Percentiles rank a stretch among this genome's conserved stretches.
These are phyloP conservation scores for Amphipoea lucens DNA, from an alignment of 2,888 invertebrate species.

Conservation along the genomic window DNA sequence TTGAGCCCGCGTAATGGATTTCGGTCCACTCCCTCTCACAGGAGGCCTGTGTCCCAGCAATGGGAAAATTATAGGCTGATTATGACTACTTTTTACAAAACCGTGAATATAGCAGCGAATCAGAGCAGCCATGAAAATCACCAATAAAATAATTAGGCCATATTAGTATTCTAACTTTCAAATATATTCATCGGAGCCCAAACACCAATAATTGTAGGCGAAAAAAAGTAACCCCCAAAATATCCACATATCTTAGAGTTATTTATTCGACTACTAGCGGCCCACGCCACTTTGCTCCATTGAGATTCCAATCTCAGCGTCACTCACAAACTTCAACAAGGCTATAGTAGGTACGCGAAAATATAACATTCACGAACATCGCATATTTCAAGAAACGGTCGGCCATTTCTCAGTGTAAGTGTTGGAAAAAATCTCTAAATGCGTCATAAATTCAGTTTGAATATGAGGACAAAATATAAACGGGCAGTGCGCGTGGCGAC, in stretches of 20 bases:
- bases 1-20: background rate
- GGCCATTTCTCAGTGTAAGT: conserved; percentile 54
- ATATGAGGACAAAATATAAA: conserved; percentile 64
- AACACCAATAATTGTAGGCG: conserved; percentile 40
- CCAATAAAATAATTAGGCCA: conserved; percentile 14
- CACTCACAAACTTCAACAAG: conserved; percentile 58
- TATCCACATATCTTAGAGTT: conserved; percentile 25
- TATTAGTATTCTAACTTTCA: conserved; percentile 44
- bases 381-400: conserved; percentile 43
- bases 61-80: background rate
- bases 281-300: conserved; percentile 47
- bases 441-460: conserved; percentile 63
- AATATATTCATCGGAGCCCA: conserved; percentile 24
- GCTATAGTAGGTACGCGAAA: conserved; percentile 46
- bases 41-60: background rate
- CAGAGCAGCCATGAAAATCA: conserved; percentile 6
- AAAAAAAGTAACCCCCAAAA: conserved; percentile 63
- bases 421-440: conserved; percentile 51
- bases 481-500: conserved; percentile 59
- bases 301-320: conserved; percentile 61
- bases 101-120: conserved; percentile 3
- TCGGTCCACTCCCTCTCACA: background rate
- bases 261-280: background rate
- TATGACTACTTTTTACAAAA: background rate
- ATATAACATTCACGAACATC: conserved; percentile 49